Percentiles rank a stretch among this genome's conserved stretches.
Evolutionary conservation across 2,113 vertebrate genomes (phyloP).

Genomic region (Quiscalus mexicanus): DNA sequence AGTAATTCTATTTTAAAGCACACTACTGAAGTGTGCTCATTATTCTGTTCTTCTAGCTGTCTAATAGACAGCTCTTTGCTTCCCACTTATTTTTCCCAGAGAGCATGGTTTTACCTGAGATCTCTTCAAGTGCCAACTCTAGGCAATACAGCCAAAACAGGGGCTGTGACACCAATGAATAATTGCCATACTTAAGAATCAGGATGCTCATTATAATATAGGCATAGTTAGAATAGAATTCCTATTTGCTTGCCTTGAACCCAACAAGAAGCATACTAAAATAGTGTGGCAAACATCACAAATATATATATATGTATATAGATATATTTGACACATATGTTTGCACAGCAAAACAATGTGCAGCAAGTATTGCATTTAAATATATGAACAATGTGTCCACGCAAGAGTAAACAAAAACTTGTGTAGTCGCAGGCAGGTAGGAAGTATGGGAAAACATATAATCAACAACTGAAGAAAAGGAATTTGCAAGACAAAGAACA

Average conservation of each 20-base stretch:
- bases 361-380: neutral
- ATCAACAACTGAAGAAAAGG: neutral
- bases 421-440: neutral
- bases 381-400: neutral
- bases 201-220: neutral
- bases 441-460: neutral
- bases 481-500: neutral
- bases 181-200: neutral
- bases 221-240: neutral
- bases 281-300: neutral
- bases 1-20: neutral
- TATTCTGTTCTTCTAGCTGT: neutral
- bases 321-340: neutral
- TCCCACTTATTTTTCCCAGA: neutral
- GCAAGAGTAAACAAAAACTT: neutral
- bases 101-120: neutral
- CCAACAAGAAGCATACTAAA: neutral
- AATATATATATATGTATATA: too few species aligned
- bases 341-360: neutral
- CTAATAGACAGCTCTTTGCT: neutral
- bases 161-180: neutral
- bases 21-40: neutral
- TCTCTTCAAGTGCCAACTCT: neutral
- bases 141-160: neutral
- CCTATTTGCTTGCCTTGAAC: neutral